Evolutionary conservation across 2,113 vertebrate genomes (phyloP).

Genomic region (Oreochromis aureus): DNA sequence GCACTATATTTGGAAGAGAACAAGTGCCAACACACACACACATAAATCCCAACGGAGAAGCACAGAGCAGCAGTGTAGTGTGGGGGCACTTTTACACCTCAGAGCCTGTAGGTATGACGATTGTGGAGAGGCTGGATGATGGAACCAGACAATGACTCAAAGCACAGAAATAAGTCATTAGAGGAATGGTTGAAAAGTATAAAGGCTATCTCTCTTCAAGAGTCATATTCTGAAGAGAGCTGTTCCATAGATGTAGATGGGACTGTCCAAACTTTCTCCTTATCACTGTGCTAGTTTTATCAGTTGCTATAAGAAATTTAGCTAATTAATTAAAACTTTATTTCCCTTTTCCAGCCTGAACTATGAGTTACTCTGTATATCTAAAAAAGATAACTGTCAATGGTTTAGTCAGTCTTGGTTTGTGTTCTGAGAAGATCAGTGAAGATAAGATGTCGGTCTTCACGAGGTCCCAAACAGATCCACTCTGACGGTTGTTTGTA

Average conservation of each 20-base stretch:
- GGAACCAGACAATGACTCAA: neutral
- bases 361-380: neutral
- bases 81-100: neutral
- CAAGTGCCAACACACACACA: neutral
- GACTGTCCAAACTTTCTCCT: neutral
- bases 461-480: neutral
- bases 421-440: neutral
- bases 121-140: neutral
- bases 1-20: neutral
- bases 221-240: neutral
- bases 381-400: neutral
- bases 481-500: neutral
- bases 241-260: neutral
- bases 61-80: neutral
- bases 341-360: neutral
- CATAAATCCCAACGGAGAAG: rapidly evolving
- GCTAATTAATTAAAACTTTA: neutral
- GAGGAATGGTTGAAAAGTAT: neutral
- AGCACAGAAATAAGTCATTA: neutral
- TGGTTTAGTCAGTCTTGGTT: neutral
- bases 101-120: neutral
- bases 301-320: neutral
- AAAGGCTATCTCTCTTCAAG: neutral
- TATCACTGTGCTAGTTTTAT: neutral
- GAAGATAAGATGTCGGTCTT: neutral